A percentile compares a stretch with the other conserved stretches of the same genome.
phyloP scores from a whole-genome alignment of 2,113 vertebrate species.

The Chauna torquata region DNA sequence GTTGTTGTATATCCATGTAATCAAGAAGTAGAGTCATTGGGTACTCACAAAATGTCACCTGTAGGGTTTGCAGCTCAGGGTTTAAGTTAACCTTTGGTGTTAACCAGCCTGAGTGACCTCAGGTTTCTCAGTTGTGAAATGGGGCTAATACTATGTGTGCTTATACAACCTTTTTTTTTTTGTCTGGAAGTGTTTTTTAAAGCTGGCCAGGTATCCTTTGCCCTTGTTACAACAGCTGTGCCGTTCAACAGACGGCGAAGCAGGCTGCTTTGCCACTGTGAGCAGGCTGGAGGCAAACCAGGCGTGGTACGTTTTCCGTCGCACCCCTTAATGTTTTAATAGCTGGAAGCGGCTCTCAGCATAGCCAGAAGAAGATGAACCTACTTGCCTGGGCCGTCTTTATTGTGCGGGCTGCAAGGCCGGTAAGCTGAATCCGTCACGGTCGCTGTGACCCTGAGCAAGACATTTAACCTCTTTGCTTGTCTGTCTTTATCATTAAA shows the following conservation, averaged over 20 bases:
- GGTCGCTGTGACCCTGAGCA: neutral
- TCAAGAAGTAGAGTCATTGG: neutral
- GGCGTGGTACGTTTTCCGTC: neutral
- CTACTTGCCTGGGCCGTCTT: neutral
- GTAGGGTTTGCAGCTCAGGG: neutral
- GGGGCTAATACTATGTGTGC: neutral
- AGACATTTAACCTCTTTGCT: neutral
- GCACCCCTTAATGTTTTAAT: neutral
- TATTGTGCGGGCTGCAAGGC: neutral
- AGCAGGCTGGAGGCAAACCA: neutral
- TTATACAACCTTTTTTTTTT: neutral
- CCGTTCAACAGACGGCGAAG: neutral
- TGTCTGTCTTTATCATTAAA: neutral
- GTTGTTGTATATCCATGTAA: neutral
- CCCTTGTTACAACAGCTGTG: accelerated
- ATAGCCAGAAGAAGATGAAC: neutral
- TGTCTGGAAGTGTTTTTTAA: neutral
- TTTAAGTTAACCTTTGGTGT: neutral
- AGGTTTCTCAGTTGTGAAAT: neutral
- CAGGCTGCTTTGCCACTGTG: neutral
- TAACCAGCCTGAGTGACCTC: neutral
- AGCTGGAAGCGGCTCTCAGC: neutral
- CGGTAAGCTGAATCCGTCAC: accelerated
- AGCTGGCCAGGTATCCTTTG: neutral
- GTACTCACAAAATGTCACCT: neutral